phyloP scores from a whole-genome alignment of 2,113 vertebrate genomes.

The Atlantisia rogersi region DNA sequence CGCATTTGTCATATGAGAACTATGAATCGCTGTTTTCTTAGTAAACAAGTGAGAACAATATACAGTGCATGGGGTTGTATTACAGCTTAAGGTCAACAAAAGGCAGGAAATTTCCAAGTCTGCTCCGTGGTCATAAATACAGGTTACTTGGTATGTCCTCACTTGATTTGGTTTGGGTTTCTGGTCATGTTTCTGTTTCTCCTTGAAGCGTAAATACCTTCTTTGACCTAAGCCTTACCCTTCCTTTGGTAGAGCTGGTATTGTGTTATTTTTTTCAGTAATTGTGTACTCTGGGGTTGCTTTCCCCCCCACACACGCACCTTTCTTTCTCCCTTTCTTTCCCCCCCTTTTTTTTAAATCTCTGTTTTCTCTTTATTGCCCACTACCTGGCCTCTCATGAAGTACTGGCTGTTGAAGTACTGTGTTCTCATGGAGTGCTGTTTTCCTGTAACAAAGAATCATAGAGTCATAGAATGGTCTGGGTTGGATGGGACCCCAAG shows the following conservation, averaged over 20 bases:
- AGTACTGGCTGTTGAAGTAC: background rate
- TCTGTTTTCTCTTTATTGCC: background rate
- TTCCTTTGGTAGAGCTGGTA: background rate
- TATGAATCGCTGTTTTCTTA: background rate
- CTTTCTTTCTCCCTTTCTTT: rapidly evolving
- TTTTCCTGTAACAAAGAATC: too few relatives aligned
- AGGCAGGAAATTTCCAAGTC: background rate
- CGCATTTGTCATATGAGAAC: background rate
- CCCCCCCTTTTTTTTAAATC: background rate
- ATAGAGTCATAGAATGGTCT: too few relatives aligned
- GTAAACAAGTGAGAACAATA: background rate
- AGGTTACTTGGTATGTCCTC: background rate
- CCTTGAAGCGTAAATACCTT: background rate
- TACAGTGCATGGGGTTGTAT: rapidly evolving
- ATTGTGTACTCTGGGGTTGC: background rate
- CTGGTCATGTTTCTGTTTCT: background rate
- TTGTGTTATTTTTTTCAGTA: background rate
- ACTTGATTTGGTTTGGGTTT: background rate
- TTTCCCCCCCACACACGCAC: background rate
- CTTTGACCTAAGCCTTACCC: background rate
- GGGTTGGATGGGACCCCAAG: too few relatives aligned
- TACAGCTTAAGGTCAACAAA: background rate
- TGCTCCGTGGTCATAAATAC: background rate
- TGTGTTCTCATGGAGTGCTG: too few relatives aligned
- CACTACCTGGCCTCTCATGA: background rate